Evolutionary conservation across 2,113 vertebrate species (phyloP), one percentile per base, ranked within the genome.

Genomic region (Suncus etruscus): DNA sequence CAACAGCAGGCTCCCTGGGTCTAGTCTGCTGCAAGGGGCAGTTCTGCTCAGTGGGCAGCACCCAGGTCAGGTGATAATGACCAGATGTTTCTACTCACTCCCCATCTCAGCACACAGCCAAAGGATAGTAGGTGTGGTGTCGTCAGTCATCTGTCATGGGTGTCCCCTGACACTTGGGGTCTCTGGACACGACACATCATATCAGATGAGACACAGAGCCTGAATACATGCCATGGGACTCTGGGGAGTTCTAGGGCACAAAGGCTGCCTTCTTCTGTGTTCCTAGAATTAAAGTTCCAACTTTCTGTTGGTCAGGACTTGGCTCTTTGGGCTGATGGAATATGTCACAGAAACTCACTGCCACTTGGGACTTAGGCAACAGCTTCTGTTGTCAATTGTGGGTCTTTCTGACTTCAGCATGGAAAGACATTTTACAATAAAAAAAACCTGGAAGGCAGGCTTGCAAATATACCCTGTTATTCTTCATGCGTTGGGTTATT

Each of bases 401-500:
- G 61, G 51, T 15, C 51, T 20, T 90, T 61, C 32, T 25, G 11
- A 8, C 51, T 54, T 54, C 51, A 12, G 50, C n/a, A 29, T 11
- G 8, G 61, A 39, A 39, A 29, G 24, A 16, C 6, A 12, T 31
- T 54, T 72, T 9, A 9, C 11, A 9, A 65, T 8, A 15, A 69
- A 1, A 86, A 72, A 45, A 65, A 24, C 95, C 89, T 8, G 4
- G 2, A 11, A 31, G 39, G 80, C 72, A 1, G 10, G 6, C n/a
- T 47, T 9, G 24, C 70, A 39, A 65, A 3, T 65, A 18, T 22
- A 7, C 16, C 61, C 61, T 65, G 6, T 8, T 39, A 15, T 14
- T 51, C 58, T 45, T 18, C 9, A 4, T 39, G 20, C 1, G 0
- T 0, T 3, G 0, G 0, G 27, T 11, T 16, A 8, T 0, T 27